Evolutionary conservation across 1,140 invertebrate genomes (phyloP).

Genomic region (Globodera rostochiensis): DNA sequence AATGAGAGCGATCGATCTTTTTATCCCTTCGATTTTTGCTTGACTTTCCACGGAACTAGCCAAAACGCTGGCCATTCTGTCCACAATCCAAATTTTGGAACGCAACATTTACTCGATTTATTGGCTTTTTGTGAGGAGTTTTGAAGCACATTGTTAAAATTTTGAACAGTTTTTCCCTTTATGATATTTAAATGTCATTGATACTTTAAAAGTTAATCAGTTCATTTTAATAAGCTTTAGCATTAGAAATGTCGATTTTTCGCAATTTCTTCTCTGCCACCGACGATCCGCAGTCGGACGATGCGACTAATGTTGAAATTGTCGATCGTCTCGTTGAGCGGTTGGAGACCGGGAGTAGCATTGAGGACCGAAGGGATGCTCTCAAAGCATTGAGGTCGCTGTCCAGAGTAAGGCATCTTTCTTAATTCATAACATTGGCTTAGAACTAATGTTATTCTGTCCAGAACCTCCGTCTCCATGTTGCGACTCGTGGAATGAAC

Average conservation of each 20-base stretch:
- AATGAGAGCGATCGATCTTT: background rate
- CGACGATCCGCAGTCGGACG: slow-evolving; percentile 32
- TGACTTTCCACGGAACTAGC: background rate
- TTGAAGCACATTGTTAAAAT: too few species aligned
- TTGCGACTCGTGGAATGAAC: slow-evolving; percentile 91
- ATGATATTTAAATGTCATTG: too few species aligned
- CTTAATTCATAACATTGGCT: background rate
- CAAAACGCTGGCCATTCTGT: background rate
- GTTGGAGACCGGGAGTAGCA: slow-evolving; percentile 83
- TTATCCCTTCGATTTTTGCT: background rate
- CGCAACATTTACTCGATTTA: too few species aligned
- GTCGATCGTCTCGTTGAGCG: slow-evolving; percentile 89
- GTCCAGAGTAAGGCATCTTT: slow-evolving; percentile 72
- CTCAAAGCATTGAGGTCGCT: slow-evolving; percentile 90
- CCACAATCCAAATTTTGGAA: background rate
- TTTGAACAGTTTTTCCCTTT: too few species aligned
- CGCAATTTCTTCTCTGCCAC: slow-evolving; percentile 59
- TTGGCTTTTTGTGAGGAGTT: too few species aligned
- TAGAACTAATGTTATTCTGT: slow-evolving; percentile 30
- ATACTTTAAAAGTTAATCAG: too few species aligned
- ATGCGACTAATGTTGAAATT: slow-evolving; percentile 48
- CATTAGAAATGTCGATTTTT: slow-evolving; percentile 54
- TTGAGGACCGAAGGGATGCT: slow-evolving; percentile 93
- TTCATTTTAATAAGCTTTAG: too few species aligned
- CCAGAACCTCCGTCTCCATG: slow-evolving; percentile 85